These are phyloP conservation scores for Lydus trimaculatus DNA, from an alignment of 2,888 invertebrate species.

Conservation along the genomic window DNA sequence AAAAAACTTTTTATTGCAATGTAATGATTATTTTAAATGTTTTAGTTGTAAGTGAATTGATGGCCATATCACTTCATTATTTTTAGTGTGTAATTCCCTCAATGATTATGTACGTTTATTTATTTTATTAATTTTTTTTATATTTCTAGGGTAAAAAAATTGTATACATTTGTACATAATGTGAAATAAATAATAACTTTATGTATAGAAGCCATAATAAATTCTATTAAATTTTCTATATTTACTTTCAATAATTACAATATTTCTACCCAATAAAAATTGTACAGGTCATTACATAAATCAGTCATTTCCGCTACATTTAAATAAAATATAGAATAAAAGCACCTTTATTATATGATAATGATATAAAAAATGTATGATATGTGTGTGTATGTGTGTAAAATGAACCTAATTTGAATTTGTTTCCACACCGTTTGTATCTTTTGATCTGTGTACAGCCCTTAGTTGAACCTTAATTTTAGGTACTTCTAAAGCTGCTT, in stretches of 20 bases:
- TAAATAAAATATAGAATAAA: background rate
- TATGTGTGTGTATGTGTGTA: too few species aligned
- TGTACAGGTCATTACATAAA: background rate
- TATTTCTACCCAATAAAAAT: background rate
- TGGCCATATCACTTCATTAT: slow-evolving; percentile 38
- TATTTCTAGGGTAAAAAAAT: slow-evolving; percentile 15
- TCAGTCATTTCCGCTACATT: background rate
- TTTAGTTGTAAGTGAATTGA: slow-evolving; percentile 14
- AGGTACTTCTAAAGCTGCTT: slow-evolving; percentile 45
- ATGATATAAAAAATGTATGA: background rate
- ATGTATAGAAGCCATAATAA: slow-evolving; percentile 26
- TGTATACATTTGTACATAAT: slow-evolving; percentile 52
- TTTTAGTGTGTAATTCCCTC: background rate
- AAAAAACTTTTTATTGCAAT: background rate
- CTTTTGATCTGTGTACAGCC: slow-evolving; percentile 37
- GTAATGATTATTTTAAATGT: slow-evolving; percentile 21
- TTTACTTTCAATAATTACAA: background rate
- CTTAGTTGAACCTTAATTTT: slow-evolving; percentile 46
- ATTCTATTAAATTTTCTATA: slow-evolving; percentile 7
- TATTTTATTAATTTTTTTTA: slow-evolving; percentile 30
- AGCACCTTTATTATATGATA: background rate
- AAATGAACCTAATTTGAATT: slow-evolving; percentile 26
- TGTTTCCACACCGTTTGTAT: slow-evolving; percentile 22
- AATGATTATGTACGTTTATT: slow-evolving; percentile 14
- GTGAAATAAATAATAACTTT: slow-evolving; percentile 40